phyloP scores from a whole-genome alignment of 2,888 invertebrate genomes.

The Therioaphis trifolii region DNA sequence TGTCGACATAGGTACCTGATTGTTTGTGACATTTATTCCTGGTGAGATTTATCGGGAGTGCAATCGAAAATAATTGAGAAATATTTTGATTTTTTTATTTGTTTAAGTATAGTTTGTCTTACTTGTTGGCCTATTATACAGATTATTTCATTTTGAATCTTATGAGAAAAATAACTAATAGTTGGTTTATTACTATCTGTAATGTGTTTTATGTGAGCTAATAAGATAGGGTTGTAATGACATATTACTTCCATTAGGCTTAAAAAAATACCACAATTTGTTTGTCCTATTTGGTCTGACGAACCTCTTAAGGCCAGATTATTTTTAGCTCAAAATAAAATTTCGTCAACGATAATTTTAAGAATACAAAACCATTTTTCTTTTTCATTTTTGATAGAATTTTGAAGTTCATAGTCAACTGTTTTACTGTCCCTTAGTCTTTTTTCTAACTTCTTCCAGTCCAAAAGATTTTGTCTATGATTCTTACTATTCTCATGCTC shows the following conservation, averaged over 20 bases:
- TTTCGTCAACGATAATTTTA: not conserved
- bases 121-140: conserved; percentile 6
- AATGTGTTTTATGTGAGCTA: not conserved
- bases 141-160: conserved; percentile 29
- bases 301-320: not conserved
- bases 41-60: conserved; percentile 18
- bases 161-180: conserved; percentile 22
- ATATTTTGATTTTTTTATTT: conserved; percentile 28
- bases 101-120: conserved; percentile 6
- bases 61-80: conserved; percentile 8
- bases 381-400: conserved; percentile 8
- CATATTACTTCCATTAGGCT: not conserved
- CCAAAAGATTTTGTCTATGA: not conserved
- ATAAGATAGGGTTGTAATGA: not conserved
- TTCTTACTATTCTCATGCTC: conserved; percentile 18
- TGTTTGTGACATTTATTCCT: conserved; percentile 19
- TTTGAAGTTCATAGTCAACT: not conserved
- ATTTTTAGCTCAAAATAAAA: too few species aligned
- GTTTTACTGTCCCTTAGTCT: conserved; percentile 4
- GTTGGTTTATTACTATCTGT: not conserved
- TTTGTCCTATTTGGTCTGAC: not conserved
- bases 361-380: conserved; percentile 27
- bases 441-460: conserved; percentile 33
- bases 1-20: conserved; percentile 26
- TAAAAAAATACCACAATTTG: conserved; percentile 32